Conservation (phyloP, 2,797 vertebrate species). For the Morus bassanus region DNA sequence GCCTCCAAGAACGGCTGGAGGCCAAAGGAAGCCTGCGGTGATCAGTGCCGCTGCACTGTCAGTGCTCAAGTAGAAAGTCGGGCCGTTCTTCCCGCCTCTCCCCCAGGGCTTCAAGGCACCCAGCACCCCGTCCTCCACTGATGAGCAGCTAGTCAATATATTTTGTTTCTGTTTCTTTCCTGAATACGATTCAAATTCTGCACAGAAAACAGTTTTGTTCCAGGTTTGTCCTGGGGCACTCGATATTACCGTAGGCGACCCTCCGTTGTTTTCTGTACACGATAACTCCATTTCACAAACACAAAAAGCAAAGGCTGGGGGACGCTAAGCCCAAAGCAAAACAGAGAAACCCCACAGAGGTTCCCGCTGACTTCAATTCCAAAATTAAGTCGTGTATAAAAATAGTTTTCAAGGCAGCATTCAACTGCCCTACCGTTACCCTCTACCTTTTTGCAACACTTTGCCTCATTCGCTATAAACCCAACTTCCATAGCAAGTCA, state of each 20-base stretch:
- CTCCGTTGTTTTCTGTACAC: neutral
- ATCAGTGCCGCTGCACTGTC: fast-evolving
- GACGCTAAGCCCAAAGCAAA: neutral
- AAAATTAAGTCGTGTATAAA: neutral
- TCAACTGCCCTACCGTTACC: neutral
- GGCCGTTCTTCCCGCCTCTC: too few species aligned
- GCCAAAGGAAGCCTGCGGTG: fast-evolving
- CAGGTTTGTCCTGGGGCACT: neutral
- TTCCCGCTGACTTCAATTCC: neutral
- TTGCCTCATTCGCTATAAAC: neutral
- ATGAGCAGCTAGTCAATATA: neutral
- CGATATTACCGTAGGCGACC: fast-evolving
- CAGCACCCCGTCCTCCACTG: neutral
- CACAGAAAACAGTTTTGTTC: neutral
- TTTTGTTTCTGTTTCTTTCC: neutral
- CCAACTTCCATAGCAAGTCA: too few species aligned
- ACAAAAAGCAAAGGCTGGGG: neutral
- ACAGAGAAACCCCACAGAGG: neutral
- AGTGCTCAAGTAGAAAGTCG: fast-evolving
- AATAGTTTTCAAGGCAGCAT: neutral
- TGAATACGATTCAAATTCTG: neutral
- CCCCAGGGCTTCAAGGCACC: neutral
- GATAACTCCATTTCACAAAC: neutral
- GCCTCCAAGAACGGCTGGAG: neutral
- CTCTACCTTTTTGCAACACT: neutral